phyloP scores from a whole-genome alignment of 2,888 invertebrate species.

The Lasioglossum zephyrum region DNA sequence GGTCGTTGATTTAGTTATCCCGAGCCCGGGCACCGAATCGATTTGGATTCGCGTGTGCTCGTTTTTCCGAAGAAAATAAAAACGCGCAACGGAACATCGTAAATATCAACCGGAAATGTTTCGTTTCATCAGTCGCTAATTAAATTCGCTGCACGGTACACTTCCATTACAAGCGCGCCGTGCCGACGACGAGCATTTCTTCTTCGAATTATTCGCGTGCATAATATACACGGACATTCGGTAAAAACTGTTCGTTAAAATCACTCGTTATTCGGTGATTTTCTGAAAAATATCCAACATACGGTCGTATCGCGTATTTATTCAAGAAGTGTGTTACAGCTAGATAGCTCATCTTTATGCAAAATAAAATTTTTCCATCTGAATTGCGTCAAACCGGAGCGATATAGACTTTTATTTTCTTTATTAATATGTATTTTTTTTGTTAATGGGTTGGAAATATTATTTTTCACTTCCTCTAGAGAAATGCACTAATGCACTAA shows the following conservation, averaged over 20 bases:
- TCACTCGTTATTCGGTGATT: neutral
- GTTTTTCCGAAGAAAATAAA: neutral
- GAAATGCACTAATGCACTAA: too few species aligned
- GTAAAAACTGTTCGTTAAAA: neutral
- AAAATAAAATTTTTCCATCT: too few species aligned
- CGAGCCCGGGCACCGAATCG: neutral
- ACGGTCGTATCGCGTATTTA: neutral
- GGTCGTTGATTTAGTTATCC: slow-evolving; percentile 5
- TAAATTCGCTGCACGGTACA: slow-evolving; percentile 15
- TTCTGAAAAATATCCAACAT: neutral
- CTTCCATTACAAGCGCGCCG: neutral
- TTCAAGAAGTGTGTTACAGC: neutral
- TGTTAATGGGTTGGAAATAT: too few species aligned
- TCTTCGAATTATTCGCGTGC: neutral
- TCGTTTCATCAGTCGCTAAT: slow-evolving; percentile 15
- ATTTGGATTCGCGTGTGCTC: neutral
- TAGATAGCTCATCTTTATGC: too few species aligned
- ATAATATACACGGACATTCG: neutral
- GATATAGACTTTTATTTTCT: too few species aligned
- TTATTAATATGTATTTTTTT: too few species aligned
- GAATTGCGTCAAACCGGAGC: too few species aligned
- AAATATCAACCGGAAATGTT: slow-evolving; percentile 7
- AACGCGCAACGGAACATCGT: neutral
- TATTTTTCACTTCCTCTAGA: too few species aligned
- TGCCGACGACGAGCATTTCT: neutral